A percentile compares a stretch with the other conserved stretches of the same genome.
Evolutionary conservation across 2,888 invertebrate species (phyloP).

Genomic region (Theristus sp.): DNA sequence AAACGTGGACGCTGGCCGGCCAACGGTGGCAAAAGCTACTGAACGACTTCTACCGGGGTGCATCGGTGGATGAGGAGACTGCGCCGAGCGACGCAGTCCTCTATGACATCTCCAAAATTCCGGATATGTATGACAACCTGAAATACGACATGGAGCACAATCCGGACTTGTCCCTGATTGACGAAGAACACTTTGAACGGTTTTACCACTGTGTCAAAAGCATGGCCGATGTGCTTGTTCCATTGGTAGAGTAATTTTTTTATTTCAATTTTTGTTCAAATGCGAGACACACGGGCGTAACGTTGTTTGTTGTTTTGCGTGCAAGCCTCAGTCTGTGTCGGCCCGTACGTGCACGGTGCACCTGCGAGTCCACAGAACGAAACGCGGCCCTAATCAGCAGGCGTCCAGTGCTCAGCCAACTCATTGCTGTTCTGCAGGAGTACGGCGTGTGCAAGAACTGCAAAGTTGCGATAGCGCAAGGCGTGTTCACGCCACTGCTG

Average conservation of each 20-base stretch:
- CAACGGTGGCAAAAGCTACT: constrained; percentile 91
- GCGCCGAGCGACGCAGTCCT: constrained; percentile 32
- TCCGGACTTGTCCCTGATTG: constrained; percentile 31
- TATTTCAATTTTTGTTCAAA: neutral
- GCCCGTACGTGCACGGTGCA: too few species aligned
- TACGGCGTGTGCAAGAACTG: constrained; percentile 87
- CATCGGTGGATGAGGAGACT: constrained; percentile 23
- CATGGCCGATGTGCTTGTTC: constrained; percentile 92
- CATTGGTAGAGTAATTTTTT: constrained; percentile 49
- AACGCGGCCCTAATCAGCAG: too few species aligned
- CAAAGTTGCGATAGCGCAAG: constrained; percentile 86
- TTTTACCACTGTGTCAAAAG: constrained; percentile 80
- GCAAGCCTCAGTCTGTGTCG: too few species aligned
- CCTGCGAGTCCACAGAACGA: too few species aligned
- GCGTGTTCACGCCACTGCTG: constrained; percentile 83
- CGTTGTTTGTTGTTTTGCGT: too few species aligned
- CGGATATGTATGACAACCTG: constrained; percentile 97
- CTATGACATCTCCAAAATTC: constrained; percentile 94
- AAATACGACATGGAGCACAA: constrained; percentile 60
- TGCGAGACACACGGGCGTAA: neutral
- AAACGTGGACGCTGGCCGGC: constrained; percentile 95
- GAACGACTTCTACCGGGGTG: constrained; percentile 58
- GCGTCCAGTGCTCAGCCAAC: too few species aligned
- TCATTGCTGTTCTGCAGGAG: constrained; percentile 47
- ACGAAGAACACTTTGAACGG: constrained; percentile 38